Evolutionary conservation across 2,113 vertebrate species (phyloP), one percentile per base, ranked within the genome.

Genomic region (Indicator maculatus): DNA sequence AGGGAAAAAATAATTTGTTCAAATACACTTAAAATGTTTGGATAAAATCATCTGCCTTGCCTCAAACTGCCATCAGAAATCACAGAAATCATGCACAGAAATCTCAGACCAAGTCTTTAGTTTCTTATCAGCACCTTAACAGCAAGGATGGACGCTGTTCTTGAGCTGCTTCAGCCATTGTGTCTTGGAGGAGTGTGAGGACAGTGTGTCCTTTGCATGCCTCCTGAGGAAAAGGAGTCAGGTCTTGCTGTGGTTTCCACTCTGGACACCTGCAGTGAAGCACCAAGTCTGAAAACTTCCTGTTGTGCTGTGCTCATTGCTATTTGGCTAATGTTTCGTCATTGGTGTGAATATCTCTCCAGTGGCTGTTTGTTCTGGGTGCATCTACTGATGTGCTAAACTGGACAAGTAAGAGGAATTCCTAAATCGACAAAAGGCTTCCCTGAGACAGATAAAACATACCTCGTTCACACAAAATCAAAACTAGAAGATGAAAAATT

Each of bases 201-300:
- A 8, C n/a, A 13, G 1, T 0, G 1, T 1, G 0, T 41, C 67
- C 59, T 53, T 75, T 4, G 1, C 2, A 0, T 53, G 64, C 20
- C n/a, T 69, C 16, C 28, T 44, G 28, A 72, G 70, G 30, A 52
- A 52, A 52, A 52, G 23, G 50, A 24, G 7, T 13, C 50, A 24
- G 50, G 23, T 23, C 50, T 52, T 52, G 26, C 38, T 76, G 23
- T 41, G 18, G 63, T 47, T 83, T 83, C 44, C 8, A 12, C 6
- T 90, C n/a, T 5, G 21, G 39, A n/a, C n/a, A 55, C 38, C 64
- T 27, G 19, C 55, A 73, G 31, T 14, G 20, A 76, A 79, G 11
- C 26, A n/a, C 9, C 21, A 75, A 15, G 36, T 39, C 63, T 52
- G 58, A 53, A 71, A 77, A 52, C 3, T 11, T 28, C 6, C 12